Evolutionary conservation across 2,888 invertebrate species (phyloP), one percentile per base, ranked within the genome.

Genomic region (Synanthedon formicaeformis): DNA sequence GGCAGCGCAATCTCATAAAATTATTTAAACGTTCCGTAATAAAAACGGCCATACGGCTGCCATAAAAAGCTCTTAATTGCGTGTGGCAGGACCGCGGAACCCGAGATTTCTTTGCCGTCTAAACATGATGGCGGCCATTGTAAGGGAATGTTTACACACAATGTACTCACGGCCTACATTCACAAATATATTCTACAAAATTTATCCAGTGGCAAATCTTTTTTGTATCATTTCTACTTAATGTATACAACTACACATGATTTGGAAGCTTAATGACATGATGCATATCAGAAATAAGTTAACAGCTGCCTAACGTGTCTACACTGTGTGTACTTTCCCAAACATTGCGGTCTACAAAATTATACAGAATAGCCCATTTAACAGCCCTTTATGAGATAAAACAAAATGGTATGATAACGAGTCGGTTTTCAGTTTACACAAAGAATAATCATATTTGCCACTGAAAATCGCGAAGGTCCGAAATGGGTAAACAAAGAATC

Each of bases 21-120:
- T 81, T 81, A 83, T 82, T 82, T 81, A 79, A 83, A 80, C 78
- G 78, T 71, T 72, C 73, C 56, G 78, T 73, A 81, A 79, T 83
- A 81, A 81, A 81, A 81, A 75, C 67, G 74, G 78, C 72, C 77
- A 75, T 78, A 78, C 77, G 68, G 66, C 68, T 60, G 71, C 78
- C 69, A 76, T 81, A 81, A 82, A 80, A 67, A 69, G 62, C 58
- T 73, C 73, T 77, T 79, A 79, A 81, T 80, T 80, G 75, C 73
- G 71, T 73, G 67, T 69, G 63, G 61, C 61, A 67, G 68, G 57
- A 57, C 54, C 53, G 54, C 55, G 52, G 54, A 55, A 49, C 41
- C 48, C 34, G 52, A 54, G 53, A 57, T 57, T 57, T 54, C 56
- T 58, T 58, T 58, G 56, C 59, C 56, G 57, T 63, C 57, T 53